Conservation (phyloP, 2,113 vertebrate genomes). For the Paratilapia polleni region DNA sequence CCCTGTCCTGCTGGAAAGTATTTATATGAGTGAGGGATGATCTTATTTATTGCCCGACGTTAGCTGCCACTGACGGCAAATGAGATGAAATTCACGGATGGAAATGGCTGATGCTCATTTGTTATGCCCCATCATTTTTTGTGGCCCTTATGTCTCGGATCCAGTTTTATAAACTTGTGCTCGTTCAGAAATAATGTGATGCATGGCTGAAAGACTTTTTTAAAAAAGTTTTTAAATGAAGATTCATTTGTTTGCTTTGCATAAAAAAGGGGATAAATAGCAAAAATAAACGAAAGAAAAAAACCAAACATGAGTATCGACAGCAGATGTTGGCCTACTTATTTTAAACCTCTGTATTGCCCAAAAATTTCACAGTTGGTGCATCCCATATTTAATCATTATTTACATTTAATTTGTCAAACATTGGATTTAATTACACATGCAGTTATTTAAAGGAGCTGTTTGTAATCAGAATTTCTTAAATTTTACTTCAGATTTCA, state of each 20-base stretch:
- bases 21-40: rapidly evolving
- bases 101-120: background rate
- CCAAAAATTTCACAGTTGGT: background rate
- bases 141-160: background rate
- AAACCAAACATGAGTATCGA: no score
- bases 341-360: background rate
- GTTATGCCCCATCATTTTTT: background rate
- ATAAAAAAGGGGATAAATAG: background rate
- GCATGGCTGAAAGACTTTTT: background rate
- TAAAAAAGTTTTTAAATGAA: background rate
- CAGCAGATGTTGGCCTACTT: background rate
- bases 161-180: background rate
- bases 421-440: no score
- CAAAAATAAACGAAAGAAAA: background rate
- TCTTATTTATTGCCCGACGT: background rate
- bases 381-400: background rate
- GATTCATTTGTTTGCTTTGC: background rate
- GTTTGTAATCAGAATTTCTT: no score
- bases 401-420: no score
- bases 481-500: no score
- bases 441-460: no score
- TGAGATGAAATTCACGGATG: background rate
- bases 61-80: background rate
- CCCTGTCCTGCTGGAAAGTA: background rate
- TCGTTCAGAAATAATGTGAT: background rate